Evolutionary conservation across 2,113 vertebrate genomes (phyloP).

Genomic region (Willisornis vidua): DNA sequence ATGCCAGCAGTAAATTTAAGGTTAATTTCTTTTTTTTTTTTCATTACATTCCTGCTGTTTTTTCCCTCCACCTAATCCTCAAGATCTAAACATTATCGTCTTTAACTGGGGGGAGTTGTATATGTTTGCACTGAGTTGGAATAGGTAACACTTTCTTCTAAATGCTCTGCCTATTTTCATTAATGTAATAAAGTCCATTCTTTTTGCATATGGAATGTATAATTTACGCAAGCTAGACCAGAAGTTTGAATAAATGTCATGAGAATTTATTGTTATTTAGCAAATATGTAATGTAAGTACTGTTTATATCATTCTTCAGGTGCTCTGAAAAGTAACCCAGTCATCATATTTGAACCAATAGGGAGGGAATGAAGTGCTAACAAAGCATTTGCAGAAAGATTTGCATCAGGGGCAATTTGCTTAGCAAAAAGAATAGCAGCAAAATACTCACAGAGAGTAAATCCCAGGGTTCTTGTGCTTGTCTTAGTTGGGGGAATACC

Average conservation of each 20-base stretch:
- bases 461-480: background rate
- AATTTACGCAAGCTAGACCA: background rate
- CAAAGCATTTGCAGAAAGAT: background rate
- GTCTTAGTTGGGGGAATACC: background rate
- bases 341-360: background rate
- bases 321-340: background rate
- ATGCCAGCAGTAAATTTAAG: background rate
- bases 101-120: background rate
- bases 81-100: background rate
- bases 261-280: background rate
- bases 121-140: background rate
- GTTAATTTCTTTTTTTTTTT: slow-evolving; percentile 1
- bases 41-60: background rate
- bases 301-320: background rate
- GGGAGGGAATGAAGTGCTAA: background rate
- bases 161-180: background rate
- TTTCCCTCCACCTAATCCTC: background rate
- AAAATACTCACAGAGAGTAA: background rate
- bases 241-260: background rate
- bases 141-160: background rate
- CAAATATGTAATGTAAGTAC: background rate
- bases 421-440: background rate
- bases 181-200: background rate
- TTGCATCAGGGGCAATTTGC: background rate
- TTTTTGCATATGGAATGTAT: background rate